These are phyloP conservation scores for Pedicia rivosa DNA, from an alignment of 2,888 invertebrate genomes.

Conservation along the genomic window DNA sequence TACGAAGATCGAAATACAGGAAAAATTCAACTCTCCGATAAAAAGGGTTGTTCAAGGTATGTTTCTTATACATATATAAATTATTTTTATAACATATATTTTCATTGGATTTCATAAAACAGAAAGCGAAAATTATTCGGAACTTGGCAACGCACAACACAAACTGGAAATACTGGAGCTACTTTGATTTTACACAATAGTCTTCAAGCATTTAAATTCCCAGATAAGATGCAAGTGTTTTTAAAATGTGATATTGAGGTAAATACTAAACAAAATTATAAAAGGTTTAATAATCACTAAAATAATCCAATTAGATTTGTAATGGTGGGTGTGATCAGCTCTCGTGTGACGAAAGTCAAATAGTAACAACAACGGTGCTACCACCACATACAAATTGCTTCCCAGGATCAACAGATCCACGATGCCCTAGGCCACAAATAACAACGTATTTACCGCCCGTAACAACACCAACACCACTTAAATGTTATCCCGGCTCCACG, in stretches of 20 bases:
- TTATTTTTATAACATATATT: no score
- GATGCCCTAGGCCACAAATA: constrained; percentile 13
- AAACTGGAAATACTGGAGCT: constrained; percentile 41
- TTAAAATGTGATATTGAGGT: constrained; percentile 63
- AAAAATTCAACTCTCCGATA: constrained; percentile 47
- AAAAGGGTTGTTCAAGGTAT: constrained; percentile 41
- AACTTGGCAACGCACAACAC: constrained; percentile 42
- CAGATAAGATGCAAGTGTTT: constrained; percentile 53
- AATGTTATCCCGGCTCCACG: constrained; percentile 13
- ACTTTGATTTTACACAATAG: constrained; percentile 48
- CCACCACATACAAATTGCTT: constrained; percentile 17
- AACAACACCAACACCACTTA: constrained; percentile 9
- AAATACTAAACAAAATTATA: constrained; percentile 13
- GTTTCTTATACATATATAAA: no score
- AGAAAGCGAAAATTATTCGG: constrained; percentile 47
- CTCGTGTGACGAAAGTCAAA: constrained; percentile 15
- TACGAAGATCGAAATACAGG: constrained; percentile 40
- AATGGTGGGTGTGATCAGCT: constrained; percentile 20
- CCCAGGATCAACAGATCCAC: constrained; percentile 18
- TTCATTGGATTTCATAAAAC: no score
- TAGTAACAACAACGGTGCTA: constrained; percentile 11
- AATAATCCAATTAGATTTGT: constrained; percentile 15
- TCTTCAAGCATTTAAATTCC: constrained; percentile 57
- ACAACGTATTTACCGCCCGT: constrained; percentile 9
- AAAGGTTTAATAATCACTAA: not conserved